These are phyloP conservation scores for Antheraea assamensis DNA, from an alignment of 2,888 invertebrate species.

Conservation along the genomic window DNA sequence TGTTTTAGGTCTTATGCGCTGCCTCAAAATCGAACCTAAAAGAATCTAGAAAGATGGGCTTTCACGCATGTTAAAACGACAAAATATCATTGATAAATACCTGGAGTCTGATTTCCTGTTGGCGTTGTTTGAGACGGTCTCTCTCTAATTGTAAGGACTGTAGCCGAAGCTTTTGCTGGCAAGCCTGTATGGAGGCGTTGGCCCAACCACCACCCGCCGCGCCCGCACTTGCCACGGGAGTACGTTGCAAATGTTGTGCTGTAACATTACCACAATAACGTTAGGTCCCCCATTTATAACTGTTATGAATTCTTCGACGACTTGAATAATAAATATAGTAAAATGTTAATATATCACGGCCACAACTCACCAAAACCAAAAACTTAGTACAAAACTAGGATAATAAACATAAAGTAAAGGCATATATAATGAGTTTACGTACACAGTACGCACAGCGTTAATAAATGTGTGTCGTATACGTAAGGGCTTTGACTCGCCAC, in stretches of 20 bases:
- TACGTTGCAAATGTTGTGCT: constrained; percentile 82
- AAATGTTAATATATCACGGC: constrained; percentile 1
- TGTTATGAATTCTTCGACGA: neutral
- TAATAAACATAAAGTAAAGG: neutral
- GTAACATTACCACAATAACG: constrained; percentile 36
- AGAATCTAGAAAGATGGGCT: neutral
- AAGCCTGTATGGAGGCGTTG: constrained; percentile 84
- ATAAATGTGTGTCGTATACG: neutral
- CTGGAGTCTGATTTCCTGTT: constrained; percentile 94
- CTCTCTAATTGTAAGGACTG: constrained; percentile 94
- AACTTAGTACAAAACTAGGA: neutral
- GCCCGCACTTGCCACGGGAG: constrained; percentile 80
- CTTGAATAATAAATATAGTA: neutral
- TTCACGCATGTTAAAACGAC: neutral
- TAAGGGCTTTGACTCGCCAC: neutral
- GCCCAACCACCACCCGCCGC: constrained; percentile 83
- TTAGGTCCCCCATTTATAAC: neutral
- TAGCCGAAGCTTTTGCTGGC: constrained; percentile 89
- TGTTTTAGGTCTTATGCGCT: neutral
- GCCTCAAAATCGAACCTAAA: neutral
- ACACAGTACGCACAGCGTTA: neutral
- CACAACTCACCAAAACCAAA: constrained; percentile 1
- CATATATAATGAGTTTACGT: neutral
- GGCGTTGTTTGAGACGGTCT: constrained; percentile 93
- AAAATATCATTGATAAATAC: constrained; percentile 61